A percentile compares a stretch with the other conserved stretches of the same genome.
phyloP scores from a whole-genome alignment of 2,797 vertebrate species.

The Pantherophis alleghaniensis region DNA sequence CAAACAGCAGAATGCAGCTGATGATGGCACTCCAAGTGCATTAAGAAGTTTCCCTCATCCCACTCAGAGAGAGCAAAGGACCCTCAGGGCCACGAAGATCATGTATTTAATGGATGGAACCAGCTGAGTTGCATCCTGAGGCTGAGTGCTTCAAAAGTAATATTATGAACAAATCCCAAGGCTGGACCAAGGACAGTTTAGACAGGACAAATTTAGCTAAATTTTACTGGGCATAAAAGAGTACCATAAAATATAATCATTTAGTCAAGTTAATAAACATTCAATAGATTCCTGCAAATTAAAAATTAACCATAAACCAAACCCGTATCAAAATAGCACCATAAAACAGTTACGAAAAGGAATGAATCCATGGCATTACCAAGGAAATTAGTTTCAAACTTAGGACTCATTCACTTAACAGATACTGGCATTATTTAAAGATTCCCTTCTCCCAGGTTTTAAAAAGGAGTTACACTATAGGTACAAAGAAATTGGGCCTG shows the following conservation, averaged over 20 bases:
- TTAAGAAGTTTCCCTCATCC: not conserved
- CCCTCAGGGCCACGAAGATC: not conserved
- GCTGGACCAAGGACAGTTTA: not conserved
- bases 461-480: not conserved
- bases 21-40: constrained; percentile 13
- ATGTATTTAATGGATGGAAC: constrained; percentile 18
- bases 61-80: not conserved
- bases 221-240: not conserved
- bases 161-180: not conserved
- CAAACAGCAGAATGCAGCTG: not conserved
- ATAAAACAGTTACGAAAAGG: not conserved
- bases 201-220: not conserved
- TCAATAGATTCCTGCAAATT: not conserved
- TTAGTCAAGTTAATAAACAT: constrained; percentile 1
- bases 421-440: not conserved
- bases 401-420: not conserved
- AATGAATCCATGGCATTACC: not conserved
- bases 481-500: not conserved
- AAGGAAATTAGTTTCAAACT: not conserved
- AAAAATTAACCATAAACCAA: not conserved
- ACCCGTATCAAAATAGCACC: not conserved
- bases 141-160: not conserved
- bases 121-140: constrained; percentile 5
- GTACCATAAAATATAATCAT: not conserved
- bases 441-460: not conserved